phyloP scores from a whole-genome alignment of 2,113 vertebrate species.

The Gobius niger region DNA sequence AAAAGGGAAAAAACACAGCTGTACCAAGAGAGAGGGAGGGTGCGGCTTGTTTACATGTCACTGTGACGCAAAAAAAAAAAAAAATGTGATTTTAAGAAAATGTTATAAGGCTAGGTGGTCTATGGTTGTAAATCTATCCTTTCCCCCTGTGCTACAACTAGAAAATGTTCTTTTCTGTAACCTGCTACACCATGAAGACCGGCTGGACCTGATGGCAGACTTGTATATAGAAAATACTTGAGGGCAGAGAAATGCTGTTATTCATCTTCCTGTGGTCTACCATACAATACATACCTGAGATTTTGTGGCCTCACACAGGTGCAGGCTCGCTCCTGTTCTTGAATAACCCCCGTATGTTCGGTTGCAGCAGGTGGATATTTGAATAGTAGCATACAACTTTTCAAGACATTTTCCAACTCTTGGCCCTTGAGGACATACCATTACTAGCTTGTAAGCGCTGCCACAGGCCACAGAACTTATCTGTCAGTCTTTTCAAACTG shows the following conservation, averaged over 20 bases:
- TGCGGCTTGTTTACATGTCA: no score
- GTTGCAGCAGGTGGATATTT: slow-evolving; percentile 21
- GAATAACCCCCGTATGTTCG: neutral
- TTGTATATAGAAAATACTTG: neutral
- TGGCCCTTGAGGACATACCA: slow-evolving; percentile 16
- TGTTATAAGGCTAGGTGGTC: neutral
- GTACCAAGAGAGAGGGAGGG: no score
- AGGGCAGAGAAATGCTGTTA: neutral
- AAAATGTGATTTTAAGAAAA: neutral
- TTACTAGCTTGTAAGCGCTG: slow-evolving; percentile 15
- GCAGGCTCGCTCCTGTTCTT: neutral
- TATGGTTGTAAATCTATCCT: slow-evolving; percentile 13
- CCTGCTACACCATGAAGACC: no score
- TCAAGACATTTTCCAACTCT: neutral
- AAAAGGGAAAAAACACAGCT: no score
- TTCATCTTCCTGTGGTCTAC: neutral
- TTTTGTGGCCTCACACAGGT: slow-evolving; percentile 25
- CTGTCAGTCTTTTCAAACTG: slow-evolving; percentile 29
- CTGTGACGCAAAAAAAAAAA: no score
- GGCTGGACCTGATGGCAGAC: no score
- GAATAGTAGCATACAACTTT: slow-evolving; percentile 7
- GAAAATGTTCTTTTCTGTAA: no score
- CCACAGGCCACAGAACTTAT: slow-evolving; percentile 32
- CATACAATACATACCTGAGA: slow-evolving; percentile 13
- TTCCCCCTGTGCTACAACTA: slow-evolving; percentile 34